Percentiles rank a stretch among this genome's conserved stretches.
These are phyloP conservation scores for Lutjanus campechanus DNA, from an alignment of 2,797 vertebrate species.

Conservation along the genomic window DNA sequence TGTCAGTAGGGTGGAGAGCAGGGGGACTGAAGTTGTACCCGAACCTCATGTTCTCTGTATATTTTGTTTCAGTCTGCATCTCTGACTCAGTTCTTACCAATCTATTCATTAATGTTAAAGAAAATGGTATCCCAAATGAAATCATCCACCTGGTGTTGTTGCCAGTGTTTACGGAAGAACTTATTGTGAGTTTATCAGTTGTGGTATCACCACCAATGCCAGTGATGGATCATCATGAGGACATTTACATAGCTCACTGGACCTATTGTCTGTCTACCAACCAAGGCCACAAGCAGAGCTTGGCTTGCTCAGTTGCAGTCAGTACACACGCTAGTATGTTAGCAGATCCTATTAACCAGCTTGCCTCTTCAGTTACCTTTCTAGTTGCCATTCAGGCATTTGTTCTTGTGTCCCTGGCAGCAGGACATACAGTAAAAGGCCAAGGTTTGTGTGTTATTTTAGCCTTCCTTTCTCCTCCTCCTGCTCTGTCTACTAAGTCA, in stretches of 20 bases:
- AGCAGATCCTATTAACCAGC: conserved; percentile 58
- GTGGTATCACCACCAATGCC: neutral
- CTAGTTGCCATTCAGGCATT: conserved; percentile 30
- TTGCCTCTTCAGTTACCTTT: conserved; percentile 31
- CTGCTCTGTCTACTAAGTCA: conserved; percentile 19
- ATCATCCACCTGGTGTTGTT: neutral
- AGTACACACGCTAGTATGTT: conserved; percentile 19
- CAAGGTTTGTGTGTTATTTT: conserved; percentile 54
- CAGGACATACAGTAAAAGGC: conserved; percentile 29
- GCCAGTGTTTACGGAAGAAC: neutral
- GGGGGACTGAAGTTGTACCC: neutral
- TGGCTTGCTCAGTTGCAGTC: conserved; percentile 13
- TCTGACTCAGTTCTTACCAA: neutral
- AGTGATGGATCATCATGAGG: neutral
- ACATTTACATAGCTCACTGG: neutral
- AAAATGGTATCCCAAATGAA: neutral
- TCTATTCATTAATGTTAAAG: neutral
- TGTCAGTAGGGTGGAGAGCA: neutral
- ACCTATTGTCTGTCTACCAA: neutral
- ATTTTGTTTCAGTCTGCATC: neutral
- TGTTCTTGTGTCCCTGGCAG: conserved; percentile 22
- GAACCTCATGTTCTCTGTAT: neutral
- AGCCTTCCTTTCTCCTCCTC: conserved; percentile 42
- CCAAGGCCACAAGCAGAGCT: conserved; percentile 2
- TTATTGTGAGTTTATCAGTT: neutral